These are phyloP conservation scores for Sceloporus undulatus DNA, from an alignment of 2,113 vertebrate genomes.

Conservation along the genomic window DNA sequence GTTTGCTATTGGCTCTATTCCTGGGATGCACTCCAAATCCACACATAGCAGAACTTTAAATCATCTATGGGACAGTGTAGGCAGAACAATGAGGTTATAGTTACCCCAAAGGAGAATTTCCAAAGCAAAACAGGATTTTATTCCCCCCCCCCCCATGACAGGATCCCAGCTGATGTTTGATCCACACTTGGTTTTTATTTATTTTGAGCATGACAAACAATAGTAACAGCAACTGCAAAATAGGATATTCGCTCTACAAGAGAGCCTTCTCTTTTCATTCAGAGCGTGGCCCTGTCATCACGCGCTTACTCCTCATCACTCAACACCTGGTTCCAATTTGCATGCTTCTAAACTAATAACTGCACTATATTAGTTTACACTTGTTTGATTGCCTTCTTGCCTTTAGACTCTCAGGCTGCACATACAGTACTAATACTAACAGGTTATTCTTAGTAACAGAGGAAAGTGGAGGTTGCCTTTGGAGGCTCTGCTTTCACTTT, in stretches of 20 bases:
- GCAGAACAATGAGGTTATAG: slow-evolving; percentile 39
- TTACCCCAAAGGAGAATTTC: slow-evolving; percentile 62
- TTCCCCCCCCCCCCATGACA: slow-evolving; percentile 12
- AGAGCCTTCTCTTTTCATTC: slow-evolving; percentile 51
- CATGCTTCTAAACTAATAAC: slow-evolving; percentile 77
- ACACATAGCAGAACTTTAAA: slow-evolving; percentile 61
- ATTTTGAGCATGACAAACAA: slow-evolving; percentile 61
- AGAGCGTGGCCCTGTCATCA: slow-evolving; percentile 70
- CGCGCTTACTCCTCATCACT: slow-evolving; percentile 77
- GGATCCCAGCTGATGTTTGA: slow-evolving; percentile 58
- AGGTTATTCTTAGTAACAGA: slow-evolving; percentile 69
- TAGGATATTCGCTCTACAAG: slow-evolving; percentile 58
- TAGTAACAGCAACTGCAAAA: slow-evolving; percentile 67
- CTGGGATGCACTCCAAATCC: slow-evolving; percentile 51
- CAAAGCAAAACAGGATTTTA: slow-evolving; percentile 62
- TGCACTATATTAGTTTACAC: slow-evolving; percentile 60
- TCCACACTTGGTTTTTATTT: slow-evolving; percentile 33
- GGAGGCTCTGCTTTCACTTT: slow-evolving; percentile 36
- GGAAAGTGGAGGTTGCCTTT: slow-evolving; percentile 38
- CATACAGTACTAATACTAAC: slow-evolving; percentile 62
- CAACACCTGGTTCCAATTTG: slow-evolving; percentile 85
- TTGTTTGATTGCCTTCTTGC: slow-evolving; percentile 66
- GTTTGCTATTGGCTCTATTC: slow-evolving; percentile 56
- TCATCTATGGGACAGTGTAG: slow-evolving; percentile 47
- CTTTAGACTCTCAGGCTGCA: slow-evolving; percentile 32